Percentiles rank a stretch among this genome's conserved stretches.
These are phyloP conservation scores for Drepana arcuata DNA, from an alignment of 1,140 invertebrate genomes.

Conservation along the genomic window DNA sequence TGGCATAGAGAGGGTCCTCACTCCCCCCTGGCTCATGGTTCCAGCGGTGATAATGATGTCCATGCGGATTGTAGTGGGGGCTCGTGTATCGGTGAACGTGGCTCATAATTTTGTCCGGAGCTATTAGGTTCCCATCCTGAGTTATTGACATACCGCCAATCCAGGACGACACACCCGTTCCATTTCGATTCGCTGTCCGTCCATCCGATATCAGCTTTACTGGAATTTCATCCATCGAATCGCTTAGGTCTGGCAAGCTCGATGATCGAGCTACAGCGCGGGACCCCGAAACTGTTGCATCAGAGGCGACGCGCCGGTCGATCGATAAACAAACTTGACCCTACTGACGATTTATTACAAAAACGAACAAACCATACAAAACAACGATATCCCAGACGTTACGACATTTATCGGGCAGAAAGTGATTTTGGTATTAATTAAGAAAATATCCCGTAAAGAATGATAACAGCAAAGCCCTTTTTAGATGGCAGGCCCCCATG, in stretches of 20 bases:
- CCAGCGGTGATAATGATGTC: slow-evolving; percentile 59
- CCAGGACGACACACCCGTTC: slow-evolving; percentile 54
- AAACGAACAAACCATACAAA: slow-evolving; percentile 47
- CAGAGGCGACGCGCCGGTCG: slow-evolving; percentile 50
- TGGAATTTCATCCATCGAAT: slow-evolving; percentile 66
- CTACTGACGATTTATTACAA: slow-evolving; percentile 36
- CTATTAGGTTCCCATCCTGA: slow-evolving; percentile 62
- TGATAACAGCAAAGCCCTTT: slow-evolving; percentile 45
- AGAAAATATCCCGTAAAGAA: slow-evolving; percentile 19
- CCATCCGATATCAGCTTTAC: slow-evolving; percentile 68
- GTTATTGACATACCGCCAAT: slow-evolving; percentile 68
- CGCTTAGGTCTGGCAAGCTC: slow-evolving; percentile 54
- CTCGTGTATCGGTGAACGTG: slow-evolving; percentile 62
- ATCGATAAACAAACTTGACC: slow-evolving; percentile 38
- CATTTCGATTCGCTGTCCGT: slow-evolving; percentile 51
- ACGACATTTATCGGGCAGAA: slow-evolving; percentile 60
- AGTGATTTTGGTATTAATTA: slow-evolving; percentile 19
- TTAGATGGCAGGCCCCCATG: slow-evolving; percentile 41
- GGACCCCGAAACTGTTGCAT: slow-evolving; percentile 28
- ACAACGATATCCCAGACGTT: slow-evolving; percentile 52
- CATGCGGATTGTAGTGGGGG: slow-evolving; percentile 62
- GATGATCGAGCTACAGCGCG: slow-evolving; percentile 47
- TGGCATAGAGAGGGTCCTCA: slow-evolving; percentile 56
- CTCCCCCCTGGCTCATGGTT: slow-evolving; percentile 62
- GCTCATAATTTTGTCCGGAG: slow-evolving; percentile 62